Percentiles rank a stretch among this genome's conserved stretches.
Evolutionary conservation across 1,140 invertebrate genomes (phyloP).

Genomic region (Ips nitidus): DNA sequence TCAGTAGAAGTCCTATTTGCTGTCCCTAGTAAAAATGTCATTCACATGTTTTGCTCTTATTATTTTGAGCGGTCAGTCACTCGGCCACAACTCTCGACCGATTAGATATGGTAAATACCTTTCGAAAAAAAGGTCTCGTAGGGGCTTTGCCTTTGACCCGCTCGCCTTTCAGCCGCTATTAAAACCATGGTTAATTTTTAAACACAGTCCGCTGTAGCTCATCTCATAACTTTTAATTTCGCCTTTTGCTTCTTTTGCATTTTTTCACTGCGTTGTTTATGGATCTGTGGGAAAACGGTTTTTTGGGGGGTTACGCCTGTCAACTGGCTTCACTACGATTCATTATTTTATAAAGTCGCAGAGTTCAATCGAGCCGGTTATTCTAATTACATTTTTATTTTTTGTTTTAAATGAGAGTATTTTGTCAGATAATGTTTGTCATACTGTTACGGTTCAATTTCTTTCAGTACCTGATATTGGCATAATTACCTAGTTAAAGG

Average conservation of each 20-base stretch:
- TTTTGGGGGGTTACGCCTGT: background rate
- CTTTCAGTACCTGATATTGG: no score
- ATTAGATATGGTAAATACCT: conserved; percentile 32
- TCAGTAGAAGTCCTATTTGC: background rate
- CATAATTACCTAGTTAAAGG: no score
- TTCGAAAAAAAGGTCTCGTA: conserved; percentile 33
- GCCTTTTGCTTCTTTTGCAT: conserved; percentile 1
- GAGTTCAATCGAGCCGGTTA: no score
- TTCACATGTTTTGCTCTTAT: conserved; percentile 28
- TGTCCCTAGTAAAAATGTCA: conserved; percentile 20
- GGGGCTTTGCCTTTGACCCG: conserved; percentile 33
- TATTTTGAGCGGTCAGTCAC: conserved; percentile 25
- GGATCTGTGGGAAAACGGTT: conserved; percentile 24
- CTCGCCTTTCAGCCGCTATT: conserved; percentile 21
- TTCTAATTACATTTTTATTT: no score
- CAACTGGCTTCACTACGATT: background rate
- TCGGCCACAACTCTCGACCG: conserved; percentile 23
- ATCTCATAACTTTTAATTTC: conserved; percentile 30
- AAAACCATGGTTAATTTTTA: conserved; percentile 35
- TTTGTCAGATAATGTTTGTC: no score
- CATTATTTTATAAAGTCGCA: no score
- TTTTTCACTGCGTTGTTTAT: conserved; percentile 8
- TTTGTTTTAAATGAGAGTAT: no score
- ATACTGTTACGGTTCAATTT: no score
- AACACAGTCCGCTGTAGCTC: conserved; percentile 28